These are phyloP conservation scores for Sebastes schlegelii DNA, from an alignment of 2,113 vertebrate genomes.

Conservation along the genomic window DNA sequence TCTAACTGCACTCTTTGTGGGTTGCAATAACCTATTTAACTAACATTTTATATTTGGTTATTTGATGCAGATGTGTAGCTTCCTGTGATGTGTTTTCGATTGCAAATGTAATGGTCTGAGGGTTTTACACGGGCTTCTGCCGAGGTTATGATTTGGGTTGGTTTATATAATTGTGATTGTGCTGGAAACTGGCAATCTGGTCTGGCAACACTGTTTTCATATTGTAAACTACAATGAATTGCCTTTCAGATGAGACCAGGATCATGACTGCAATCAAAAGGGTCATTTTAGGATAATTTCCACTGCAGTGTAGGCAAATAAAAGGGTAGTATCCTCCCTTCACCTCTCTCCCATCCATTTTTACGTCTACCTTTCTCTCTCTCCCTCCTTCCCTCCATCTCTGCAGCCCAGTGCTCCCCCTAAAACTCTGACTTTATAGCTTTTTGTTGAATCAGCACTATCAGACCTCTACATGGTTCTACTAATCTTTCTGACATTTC, in stretches of 20 bases:
- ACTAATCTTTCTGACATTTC: slow-evolving; percentile 57
- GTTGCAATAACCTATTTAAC: no score
- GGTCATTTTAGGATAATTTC: neutral
- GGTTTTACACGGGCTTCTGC: no score
- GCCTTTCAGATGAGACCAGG: no score
- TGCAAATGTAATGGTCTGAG: no score
- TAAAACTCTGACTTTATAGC: slow-evolving; percentile 32
- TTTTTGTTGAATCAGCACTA: slow-evolving; percentile 50
- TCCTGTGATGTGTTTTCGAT: no score
- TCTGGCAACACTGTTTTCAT: neutral
- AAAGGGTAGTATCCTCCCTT: neutral
- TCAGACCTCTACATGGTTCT: slow-evolving; percentile 17
- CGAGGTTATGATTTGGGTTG: no score
- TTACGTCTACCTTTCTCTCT: slow-evolving; percentile 3
- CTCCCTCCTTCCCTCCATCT: neutral
- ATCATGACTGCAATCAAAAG: no score
- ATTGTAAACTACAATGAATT: neutral
- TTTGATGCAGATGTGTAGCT: no score
- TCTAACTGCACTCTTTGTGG: no score
- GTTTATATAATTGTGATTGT: no score
- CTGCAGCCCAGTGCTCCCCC: neutral
- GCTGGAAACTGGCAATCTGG: no score
- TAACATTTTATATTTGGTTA: no score
- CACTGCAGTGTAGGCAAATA: neutral
- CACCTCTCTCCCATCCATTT: neutral